Percentiles rank a stretch among this genome's conserved stretches.
Evolutionary conservation across 2,888 invertebrate species (phyloP).

Genomic region (Bhutanitis thaidina): DNA sequence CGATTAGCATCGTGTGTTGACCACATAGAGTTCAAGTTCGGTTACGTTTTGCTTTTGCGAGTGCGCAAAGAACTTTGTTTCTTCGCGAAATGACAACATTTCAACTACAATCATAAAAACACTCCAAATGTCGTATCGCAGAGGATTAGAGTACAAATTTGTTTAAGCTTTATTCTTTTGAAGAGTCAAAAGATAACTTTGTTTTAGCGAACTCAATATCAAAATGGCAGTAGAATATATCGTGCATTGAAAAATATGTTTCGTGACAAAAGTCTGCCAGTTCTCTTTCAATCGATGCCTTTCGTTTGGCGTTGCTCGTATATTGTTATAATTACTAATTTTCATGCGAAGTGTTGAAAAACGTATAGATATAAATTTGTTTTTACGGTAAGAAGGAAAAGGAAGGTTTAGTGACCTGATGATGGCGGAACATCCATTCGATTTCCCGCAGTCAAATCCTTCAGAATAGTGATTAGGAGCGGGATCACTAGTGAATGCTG

Average conservation of each 20-base stretch:
- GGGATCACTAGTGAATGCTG: no score
- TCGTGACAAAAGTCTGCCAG: constrained; percentile 66
- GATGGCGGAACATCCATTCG: no score
- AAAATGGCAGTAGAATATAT: constrained; percentile 65
- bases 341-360: constrained; percentile 39
- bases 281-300: constrained; percentile 65
- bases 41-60: constrained; percentile 2
- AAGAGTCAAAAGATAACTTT: background rate
- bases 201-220: constrained; percentile 41
- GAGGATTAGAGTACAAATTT: constrained; percentile 2
- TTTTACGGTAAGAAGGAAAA: no score
- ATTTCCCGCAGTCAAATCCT: no score
- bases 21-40: constrained; percentile 34
- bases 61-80: constrained; percentile 11
- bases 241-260: constrained; percentile 62
- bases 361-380: no score
- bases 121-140: constrained; percentile 14
- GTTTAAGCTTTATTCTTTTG: constrained; percentile 18
- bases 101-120: constrained; percentile 18
- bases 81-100: constrained; percentile 22
- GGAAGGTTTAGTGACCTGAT: no score
- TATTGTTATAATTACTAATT: constrained; percentile 62
- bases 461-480: no score
- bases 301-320: constrained; percentile 44
- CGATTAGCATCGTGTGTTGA: constrained; percentile 26